Evolutionary conservation across 2,113 vertebrate genomes (phyloP).

Genomic region (Procapra przewalskii): DNA sequence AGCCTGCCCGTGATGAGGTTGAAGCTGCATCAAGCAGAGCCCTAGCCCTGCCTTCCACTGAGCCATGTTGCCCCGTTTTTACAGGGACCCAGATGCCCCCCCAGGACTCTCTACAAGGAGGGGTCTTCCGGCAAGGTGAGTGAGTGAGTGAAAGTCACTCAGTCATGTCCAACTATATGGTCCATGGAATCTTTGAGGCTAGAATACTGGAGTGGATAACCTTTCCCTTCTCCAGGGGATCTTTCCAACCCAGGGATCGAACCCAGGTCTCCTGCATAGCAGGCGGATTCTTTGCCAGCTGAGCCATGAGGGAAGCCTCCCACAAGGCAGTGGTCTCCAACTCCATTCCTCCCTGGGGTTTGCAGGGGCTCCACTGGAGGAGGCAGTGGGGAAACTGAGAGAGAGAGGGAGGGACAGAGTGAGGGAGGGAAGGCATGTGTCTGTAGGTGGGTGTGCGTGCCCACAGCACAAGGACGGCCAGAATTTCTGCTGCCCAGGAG

Average conservation of each 20-base stretch:
- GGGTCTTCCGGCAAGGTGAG: background rate
- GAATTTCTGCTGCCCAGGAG: background rate
- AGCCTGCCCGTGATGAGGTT: accelerated
- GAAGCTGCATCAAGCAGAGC: background rate
- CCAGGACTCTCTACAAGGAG: background rate
- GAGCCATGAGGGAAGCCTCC: background rate
- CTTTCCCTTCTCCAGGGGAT: background rate
- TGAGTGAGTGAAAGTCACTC: background rate
- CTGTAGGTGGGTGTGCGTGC: no score
- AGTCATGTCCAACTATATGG: background rate
- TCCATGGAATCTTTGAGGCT: background rate
- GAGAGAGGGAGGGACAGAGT: background rate
- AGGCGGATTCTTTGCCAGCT: background rate
- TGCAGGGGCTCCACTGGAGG: background rate
- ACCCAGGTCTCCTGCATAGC: accelerated
- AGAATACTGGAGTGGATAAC: background rate
- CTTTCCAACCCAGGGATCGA: background rate
- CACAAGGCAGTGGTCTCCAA: background rate
- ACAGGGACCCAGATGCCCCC: background rate
- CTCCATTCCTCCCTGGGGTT: background rate
- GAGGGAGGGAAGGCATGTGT: accelerated
- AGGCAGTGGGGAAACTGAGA: background rate
- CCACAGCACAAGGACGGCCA: background rate
- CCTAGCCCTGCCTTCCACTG: background rate
- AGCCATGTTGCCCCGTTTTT: background rate